Base-by-base conservation (phyloP, 2,888 invertebrate species). In the Empis livida region DNA sequence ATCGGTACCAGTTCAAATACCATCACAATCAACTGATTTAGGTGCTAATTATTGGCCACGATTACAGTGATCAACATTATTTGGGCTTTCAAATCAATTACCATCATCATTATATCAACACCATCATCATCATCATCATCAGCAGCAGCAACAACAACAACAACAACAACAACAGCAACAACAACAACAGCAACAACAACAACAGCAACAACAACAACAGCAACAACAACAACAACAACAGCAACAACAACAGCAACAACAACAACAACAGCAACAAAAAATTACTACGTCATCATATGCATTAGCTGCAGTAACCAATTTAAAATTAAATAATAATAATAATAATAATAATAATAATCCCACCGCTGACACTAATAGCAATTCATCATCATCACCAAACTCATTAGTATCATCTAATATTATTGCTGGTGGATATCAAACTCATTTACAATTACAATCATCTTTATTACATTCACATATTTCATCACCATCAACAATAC, bases 1-100 rank as follows among this genome's bases (percentile, higher is more conserved):
- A 44, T 93, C 93, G 8, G 94, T 95, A 23, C 94, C 94, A 14
- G 84, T 95, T 53, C 93, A 94, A 56, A 92, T 94, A 43, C 91
- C 93, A 11, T 91, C 92, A 23, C 90, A 90, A 65, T 72, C 73
- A 50, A 74, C 79, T 41, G 89, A 90, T 64, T 82, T 92, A 73
- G 77, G 84, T 61, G 13, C 35, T n/a, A 82, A 82, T 68, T 93
- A 87, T 69, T 95, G 94, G 94, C 86, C 93, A 20, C 78, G 94
- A 56, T 79, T 94, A 61, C 90, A 87, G 82, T 87, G 90, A 88
- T 85, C 84, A 72, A 83, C 84, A 78, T 82, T 85, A 65, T 84
- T 84, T 80, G 84, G 84, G 79, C 84, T 84, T 77, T 81, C 83
- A 65, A 79, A 82, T 73, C 78, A 83, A 44, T 32, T 49, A n/a